Evolutionary conservation across 2,888 invertebrate species (phyloP).

Genomic region (Neoascia interrupta): DNA sequence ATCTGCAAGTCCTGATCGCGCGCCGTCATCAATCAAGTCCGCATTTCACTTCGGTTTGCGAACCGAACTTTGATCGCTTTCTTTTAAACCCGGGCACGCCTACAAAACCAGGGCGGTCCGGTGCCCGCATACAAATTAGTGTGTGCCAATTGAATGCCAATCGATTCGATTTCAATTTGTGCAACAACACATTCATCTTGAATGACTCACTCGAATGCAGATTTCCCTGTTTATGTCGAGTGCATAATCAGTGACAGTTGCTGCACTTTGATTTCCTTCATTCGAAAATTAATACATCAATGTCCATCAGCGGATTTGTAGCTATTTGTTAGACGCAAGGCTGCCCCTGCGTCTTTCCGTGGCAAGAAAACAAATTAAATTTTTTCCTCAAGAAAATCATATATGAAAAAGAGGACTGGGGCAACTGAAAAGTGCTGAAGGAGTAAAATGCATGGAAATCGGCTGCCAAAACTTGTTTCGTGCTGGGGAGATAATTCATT

Average conservation of each 20-base stretch:
- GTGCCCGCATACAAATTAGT: constrained; percentile 1
- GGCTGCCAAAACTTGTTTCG: constrained; percentile 15
- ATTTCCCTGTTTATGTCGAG: neutral
- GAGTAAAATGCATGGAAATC: neutral
- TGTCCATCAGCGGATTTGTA: constrained; percentile 8
- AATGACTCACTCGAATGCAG: neutral
- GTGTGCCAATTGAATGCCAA: constrained; percentile 7
- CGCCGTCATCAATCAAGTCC: no score
- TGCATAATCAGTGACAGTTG: neutral
- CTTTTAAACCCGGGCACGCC: constrained; percentile 1
- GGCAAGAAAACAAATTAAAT: constrained; percentile 5
- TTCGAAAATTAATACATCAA: constrained; percentile 9
- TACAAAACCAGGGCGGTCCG: constrained; percentile 7
- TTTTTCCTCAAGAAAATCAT: neutral
- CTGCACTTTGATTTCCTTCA: neutral
- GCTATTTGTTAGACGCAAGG: neutral
- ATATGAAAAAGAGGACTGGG: neutral
- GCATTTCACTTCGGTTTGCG: no score
- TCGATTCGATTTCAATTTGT: constrained; percentile 3
- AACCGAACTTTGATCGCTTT: constrained; percentile 2
- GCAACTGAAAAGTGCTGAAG: neutral
- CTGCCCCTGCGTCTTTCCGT: neutral
- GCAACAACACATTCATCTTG: constrained; percentile 3
- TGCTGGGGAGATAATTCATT: constrained; percentile 13
- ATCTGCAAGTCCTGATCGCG: no score